phyloP scores from a whole-genome alignment of 1,140 invertebrate genomes.

The Heliconius hewitsoni region DNA sequence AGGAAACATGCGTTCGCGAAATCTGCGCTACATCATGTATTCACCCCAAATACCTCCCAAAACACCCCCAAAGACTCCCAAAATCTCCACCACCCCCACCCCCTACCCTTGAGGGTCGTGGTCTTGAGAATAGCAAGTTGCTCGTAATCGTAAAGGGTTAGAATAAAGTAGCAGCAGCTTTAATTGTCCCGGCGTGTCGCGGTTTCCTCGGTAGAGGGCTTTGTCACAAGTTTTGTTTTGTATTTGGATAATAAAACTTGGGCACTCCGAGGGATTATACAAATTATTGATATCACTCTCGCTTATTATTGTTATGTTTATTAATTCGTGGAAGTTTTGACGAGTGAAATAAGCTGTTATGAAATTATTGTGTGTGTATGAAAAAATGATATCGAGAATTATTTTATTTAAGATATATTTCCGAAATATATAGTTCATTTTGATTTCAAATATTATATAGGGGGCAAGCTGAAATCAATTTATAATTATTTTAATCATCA shows the following conservation, averaged over 20 bases:
- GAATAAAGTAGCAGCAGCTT: slow-evolving; percentile 29
- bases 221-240: slow-evolving; percentile 24
- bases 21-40: slow-evolving; percentile 41
- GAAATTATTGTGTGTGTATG: neutral
- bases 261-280: neutral
- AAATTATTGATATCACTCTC: slow-evolving; percentile 1
- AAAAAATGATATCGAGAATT: too few relatives aligned
- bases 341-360: neutral
- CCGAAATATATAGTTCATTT: too few relatives aligned
- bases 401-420: too few relatives aligned
- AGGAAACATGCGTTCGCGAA: slow-evolving; percentile 37
- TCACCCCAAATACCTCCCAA: slow-evolving; percentile 12
- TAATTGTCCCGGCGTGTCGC: slow-evolving; percentile 36
- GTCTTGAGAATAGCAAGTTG: slow-evolving; percentile 33
- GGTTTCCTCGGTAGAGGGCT: slow-evolving; percentile 14
- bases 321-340: neutral
- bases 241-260: slow-evolving; percentile 15
- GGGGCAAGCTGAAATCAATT: too few relatives aligned
- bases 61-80: slow-evolving; percentile 16
- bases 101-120: slow-evolving; percentile 20
- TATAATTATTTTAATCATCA: too few relatives aligned
- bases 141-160: slow-evolving; percentile 35
- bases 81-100: slow-evolving; percentile 19
- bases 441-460: too few relatives aligned
- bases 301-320: neutral